phyloP scores from a whole-genome alignment of 2,797 vertebrate genomes.

The Falco columbarius region DNA sequence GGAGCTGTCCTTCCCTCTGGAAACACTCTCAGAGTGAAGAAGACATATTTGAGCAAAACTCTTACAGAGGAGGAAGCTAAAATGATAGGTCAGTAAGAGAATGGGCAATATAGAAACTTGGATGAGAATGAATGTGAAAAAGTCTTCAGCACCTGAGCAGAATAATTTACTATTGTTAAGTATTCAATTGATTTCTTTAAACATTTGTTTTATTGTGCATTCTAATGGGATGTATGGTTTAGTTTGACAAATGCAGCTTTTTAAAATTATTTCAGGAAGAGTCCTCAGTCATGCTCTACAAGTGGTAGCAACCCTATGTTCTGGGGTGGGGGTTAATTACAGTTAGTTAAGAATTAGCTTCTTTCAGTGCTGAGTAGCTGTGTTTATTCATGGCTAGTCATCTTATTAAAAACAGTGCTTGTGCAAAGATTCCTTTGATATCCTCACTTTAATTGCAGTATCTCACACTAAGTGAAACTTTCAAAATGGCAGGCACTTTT shows the following conservation, averaged over 20 bases:
- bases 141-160: background rate
- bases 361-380: background rate
- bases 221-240: background rate
- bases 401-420: background rate
- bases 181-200: background rate
- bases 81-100: constrained; percentile 88
- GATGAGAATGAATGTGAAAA: background rate
- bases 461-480: background rate
- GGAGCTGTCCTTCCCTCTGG: constrained; percentile 96
- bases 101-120: background rate
- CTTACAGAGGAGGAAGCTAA: constrained; percentile 98
- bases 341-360: background rate
- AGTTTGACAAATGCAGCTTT: background rate
- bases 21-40: constrained; percentile 97
- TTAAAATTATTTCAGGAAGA: background rate
- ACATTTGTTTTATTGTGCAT: background rate
- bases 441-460: background rate
- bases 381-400: background rate
- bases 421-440: background rate
- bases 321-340: background rate
- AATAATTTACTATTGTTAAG: background rate
- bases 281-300: background rate
- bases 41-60: constrained; percentile 98
- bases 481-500: background rate
- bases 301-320: background rate